Percentiles rank a stretch among this genome's conserved stretches.
Evolutionary conservation across 2,113 vertebrate species (phyloP).

Genomic region (Podiceps cristatus): DNA sequence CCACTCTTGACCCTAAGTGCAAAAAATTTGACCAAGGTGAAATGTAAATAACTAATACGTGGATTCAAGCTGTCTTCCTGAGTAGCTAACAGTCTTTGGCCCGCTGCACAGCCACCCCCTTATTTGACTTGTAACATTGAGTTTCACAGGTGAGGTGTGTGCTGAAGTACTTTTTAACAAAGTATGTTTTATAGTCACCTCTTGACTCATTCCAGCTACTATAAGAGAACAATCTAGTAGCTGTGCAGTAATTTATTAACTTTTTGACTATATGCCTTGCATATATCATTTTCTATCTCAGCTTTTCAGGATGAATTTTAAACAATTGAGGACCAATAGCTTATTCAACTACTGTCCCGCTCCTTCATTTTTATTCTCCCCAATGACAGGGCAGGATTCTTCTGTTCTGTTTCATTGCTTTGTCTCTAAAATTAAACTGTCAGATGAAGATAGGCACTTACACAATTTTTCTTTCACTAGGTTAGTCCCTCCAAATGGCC

Average conservation of each 20-base stretch:
- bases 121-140: background rate
- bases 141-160: background rate
- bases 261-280: background rate
- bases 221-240: background rate
- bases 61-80: background rate
- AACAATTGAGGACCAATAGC: background rate
- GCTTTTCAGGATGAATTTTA: background rate
- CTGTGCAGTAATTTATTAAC: background rate
- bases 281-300: background rate
- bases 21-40: background rate
- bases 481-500: background rate
- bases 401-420: background rate
- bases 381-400: background rate
- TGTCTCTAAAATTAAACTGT: background rate
- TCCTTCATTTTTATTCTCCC: background rate
- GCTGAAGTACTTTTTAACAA: background rate
- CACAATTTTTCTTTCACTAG: background rate
- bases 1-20: background rate
- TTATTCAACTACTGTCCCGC: background rate
- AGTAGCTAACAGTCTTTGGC: background rate
- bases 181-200: background rate
- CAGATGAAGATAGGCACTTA: background rate
- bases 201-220: background rate
- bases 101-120: background rate
- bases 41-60: constrained; percentile 18